A percentile compares a stretch with the other conserved stretches of the same genome.
Evolutionary conservation across 1,140 invertebrate genomes (phyloP).

Genomic region (Hetaerina americana): DNA sequence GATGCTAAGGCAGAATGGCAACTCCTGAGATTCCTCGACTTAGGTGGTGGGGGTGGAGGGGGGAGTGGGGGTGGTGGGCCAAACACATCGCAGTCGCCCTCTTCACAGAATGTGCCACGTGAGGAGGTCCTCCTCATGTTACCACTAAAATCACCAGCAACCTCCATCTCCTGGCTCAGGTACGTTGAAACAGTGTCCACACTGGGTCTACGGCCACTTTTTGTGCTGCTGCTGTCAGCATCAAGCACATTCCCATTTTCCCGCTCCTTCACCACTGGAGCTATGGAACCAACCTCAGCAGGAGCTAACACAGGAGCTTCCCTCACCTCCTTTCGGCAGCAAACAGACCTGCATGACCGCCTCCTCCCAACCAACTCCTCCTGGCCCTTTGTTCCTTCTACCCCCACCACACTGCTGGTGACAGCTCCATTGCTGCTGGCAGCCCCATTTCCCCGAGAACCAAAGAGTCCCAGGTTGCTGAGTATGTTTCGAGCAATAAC

Average conservation of each 20-base stretch:
- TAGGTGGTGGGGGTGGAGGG: neutral
- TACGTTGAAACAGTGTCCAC: constrained; percentile 79
- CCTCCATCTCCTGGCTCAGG: constrained; percentile 63
- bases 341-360: neutral
- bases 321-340: neutral
- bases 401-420: neutral
- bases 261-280: neutral
- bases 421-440: constrained; percentile 22
- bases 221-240: constrained; percentile 51
- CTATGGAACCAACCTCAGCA: neutral
- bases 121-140: constrained; percentile 16
- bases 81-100: constrained; percentile 39
- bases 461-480: constrained; percentile 67
- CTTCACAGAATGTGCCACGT: neutral
- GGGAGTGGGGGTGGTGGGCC: constrained; percentile 20
- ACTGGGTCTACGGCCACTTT: constrained; percentile 58
- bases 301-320: neutral
- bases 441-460: constrained; percentile 22
- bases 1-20: neutral
- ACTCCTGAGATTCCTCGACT: neutral
- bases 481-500: constrained; percentile 61
- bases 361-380: neutral
- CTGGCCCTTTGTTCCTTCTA: neutral
- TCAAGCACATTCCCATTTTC: constrained; percentile 32
- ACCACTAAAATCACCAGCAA: constrained; percentile 25